Conservation (phyloP, 2,888 invertebrate species). For the Hypsopygia costalis region DNA sequence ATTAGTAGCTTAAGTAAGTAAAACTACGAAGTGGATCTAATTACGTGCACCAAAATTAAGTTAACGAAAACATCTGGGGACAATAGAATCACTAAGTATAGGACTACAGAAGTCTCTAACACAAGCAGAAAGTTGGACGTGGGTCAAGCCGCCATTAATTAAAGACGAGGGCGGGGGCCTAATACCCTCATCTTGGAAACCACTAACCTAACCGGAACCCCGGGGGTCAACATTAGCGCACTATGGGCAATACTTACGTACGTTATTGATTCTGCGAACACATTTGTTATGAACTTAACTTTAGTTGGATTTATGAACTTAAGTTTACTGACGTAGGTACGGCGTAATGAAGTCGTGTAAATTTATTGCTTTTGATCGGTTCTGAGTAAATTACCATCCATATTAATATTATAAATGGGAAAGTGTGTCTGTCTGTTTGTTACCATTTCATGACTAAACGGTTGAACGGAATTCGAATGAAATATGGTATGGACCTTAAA, state of each 20-base stretch:
- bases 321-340: too few species aligned
- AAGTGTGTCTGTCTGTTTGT: too few species aligned
- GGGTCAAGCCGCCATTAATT: constrained; percentile 63
- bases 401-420: too few species aligned
- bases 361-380: too few species aligned
- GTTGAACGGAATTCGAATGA: too few species aligned
- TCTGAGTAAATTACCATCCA: too few species aligned
- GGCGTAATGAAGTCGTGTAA: too few species aligned
- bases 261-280: constrained; percentile 29
- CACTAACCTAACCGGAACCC: constrained; percentile 34
- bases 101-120: constrained; percentile 1
- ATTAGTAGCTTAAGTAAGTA: too few species aligned
- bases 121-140: constrained; percentile 37
- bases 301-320: too few species aligned
- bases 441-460: too few species aligned
- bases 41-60: background rate
- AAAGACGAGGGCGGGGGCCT: constrained; percentile 40
- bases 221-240: constrained; percentile 32
- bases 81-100: constrained; percentile 3
- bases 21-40: too few species aligned
- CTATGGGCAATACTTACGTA: constrained; percentile 23
- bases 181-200: constrained; percentile 31
- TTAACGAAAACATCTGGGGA: constrained; percentile 4
- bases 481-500: too few species aligned
- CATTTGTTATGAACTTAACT: constrained; percentile 3